Percentiles rank a stretch among this genome's conserved stretches.
These are phyloP conservation scores for Myrmecophaga tridactyla DNA, from an alignment of 2,113 vertebrate species.

Conservation along the genomic window DNA sequence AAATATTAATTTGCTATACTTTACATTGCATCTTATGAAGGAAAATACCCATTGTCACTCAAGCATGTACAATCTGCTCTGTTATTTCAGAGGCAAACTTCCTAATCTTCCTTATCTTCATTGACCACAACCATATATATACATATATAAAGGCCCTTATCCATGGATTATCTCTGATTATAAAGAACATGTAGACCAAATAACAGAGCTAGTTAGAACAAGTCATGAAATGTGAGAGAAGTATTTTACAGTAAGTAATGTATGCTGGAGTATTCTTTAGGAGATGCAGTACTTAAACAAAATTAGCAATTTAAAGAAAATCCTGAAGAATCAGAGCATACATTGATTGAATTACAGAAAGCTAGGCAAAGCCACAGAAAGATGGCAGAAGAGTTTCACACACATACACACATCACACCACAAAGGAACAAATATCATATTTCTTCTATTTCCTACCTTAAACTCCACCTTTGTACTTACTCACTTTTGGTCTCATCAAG, in stretches of 20 bases:
- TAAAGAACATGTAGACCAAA: background rate
- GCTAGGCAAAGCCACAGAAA: background rate
- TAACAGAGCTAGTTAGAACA: background rate
- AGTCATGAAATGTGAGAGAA: background rate
- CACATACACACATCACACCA: background rate
- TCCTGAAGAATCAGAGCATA: background rate
- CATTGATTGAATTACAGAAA: background rate
- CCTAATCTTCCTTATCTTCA: background rate
- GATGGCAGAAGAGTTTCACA: background rate
- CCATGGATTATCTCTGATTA: background rate
- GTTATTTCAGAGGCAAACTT: background rate
- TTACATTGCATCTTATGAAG: background rate
- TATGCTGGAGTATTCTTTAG: background rate
- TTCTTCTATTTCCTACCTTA: background rate
- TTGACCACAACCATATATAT: background rate
- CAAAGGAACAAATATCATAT: background rate
- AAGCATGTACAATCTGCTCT: background rate
- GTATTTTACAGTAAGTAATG: background rate
- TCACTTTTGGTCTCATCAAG: background rate
- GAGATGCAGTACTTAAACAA: background rate
- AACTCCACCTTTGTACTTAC: background rate
- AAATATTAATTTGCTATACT: background rate
- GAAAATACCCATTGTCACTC: background rate
- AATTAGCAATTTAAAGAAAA: background rate
- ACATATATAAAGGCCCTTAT: too few species aligned